phyloP scores from a whole-genome alignment of 2,113 vertebrate species.

The Nyctereutes procyonoides region DNA sequence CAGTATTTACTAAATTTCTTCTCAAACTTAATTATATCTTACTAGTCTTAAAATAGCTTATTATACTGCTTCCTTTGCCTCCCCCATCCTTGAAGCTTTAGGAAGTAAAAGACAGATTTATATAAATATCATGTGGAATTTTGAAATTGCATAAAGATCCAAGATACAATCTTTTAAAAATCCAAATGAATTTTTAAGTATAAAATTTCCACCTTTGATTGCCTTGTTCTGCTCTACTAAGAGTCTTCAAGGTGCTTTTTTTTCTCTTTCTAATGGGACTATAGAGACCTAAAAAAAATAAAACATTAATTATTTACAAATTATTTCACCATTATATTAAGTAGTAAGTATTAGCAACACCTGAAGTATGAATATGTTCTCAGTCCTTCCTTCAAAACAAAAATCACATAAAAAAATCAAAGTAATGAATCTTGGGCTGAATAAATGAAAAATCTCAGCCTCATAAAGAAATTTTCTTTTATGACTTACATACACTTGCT shows the following conservation, averaged over 20 bases:
- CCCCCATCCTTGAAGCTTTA: neutral
- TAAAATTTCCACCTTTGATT: neutral
- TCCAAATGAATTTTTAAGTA: neutral
- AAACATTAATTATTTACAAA: neutral
- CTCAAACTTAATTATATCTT: neutral
- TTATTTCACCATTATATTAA: neutral
- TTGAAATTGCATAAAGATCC: neutral
- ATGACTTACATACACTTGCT: neutral
- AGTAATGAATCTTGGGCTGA: neutral
- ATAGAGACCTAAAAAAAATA: neutral
- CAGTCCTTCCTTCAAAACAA: neutral
- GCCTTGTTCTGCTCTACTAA: neutral
- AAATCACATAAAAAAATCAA: neutral
- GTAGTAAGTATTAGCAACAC: neutral
- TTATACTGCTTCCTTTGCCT: conserved; percentile 13
- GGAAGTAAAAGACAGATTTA: neutral
- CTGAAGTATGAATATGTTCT: neutral
- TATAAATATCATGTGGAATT: neutral
- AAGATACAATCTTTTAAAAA: neutral
- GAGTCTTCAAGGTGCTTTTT: neutral
- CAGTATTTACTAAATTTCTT: neutral
- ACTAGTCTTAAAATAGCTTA: neutral
- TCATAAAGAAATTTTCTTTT: neutral
- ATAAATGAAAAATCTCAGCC: neutral
- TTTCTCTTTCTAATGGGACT: neutral